These are phyloP conservation scores for Cynopterus brachyotis DNA, from an alignment of 2,113 vertebrate genomes.

Conservation along the genomic window DNA sequence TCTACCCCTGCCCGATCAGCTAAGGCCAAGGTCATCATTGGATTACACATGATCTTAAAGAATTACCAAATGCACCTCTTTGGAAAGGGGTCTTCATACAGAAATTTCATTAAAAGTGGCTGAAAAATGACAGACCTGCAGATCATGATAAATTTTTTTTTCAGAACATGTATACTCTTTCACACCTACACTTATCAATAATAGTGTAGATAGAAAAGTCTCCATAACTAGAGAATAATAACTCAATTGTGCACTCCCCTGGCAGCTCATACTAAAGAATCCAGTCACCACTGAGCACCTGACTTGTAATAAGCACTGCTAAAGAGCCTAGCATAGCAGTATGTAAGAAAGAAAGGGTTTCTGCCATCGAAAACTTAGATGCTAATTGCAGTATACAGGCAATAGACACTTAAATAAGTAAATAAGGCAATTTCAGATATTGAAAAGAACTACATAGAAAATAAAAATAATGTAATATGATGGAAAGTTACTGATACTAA, in stretches of 20 bases:
- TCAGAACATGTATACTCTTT: neutral
- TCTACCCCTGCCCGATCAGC: neutral
- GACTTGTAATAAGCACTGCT: neutral
- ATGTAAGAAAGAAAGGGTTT: neutral
- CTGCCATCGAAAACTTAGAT: neutral
- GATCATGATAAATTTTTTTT: neutral
- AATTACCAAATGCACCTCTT: neutral
- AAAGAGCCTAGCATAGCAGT: neutral
- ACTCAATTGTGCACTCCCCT: neutral
- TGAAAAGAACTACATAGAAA: neutral
- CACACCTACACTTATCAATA: neutral
- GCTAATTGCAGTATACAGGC: neutral
- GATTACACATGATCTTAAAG: neutral
- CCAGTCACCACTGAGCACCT: too few species aligned
- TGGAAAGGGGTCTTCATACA: neutral
- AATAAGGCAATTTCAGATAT: neutral
- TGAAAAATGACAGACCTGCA: neutral
- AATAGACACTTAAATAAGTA: neutral
- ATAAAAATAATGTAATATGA: neutral
- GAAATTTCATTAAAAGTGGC: slow-evolving; percentile 28
- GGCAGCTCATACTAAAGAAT: neutral
- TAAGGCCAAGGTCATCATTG: neutral
- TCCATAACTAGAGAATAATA: neutral
- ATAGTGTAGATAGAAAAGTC: neutral
- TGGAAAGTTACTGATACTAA: neutral